A percentile compares a stretch with the other conserved stretches of the same genome.
phyloP scores from a whole-genome alignment of 2,888 invertebrate genomes.

The Diarsia rubi region DNA sequence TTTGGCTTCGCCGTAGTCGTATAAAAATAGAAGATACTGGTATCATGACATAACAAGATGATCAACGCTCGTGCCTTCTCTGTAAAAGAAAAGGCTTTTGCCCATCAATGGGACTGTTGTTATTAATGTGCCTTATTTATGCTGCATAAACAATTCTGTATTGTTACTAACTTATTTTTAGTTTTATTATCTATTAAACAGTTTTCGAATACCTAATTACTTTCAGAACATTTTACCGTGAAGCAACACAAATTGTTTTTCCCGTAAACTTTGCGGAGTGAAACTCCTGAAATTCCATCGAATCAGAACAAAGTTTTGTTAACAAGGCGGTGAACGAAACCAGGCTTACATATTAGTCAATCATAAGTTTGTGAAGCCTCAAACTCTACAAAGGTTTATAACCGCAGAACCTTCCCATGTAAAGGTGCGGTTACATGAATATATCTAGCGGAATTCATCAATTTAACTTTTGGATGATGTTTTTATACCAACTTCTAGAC shows the following conservation, averaged over 20 bases:
- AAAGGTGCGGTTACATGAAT: neutral
- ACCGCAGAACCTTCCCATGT: neutral
- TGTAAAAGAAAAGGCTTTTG: neutral
- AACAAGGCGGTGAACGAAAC: slow-evolving; percentile 29
- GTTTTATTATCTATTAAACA: neutral
- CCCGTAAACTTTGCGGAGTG: neutral
- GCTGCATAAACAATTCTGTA: neutral
- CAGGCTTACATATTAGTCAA: slow-evolving; percentile 48
- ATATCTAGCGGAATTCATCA: neutral
- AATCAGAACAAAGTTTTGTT: slow-evolving; percentile 48
- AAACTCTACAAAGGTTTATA: slow-evolving; percentile 36
- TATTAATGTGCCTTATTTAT: neutral
- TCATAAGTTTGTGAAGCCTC: slow-evolving; percentile 55
- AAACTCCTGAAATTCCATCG: slow-evolving; percentile 8
- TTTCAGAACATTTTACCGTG: neutral
- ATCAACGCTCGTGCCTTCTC: neutral
- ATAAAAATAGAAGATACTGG: too few relatives aligned
- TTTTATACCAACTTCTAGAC: neutral
- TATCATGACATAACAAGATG: too few relatives aligned
- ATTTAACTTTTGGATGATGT: neutral
- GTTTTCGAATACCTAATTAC: neutral
- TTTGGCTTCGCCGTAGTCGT: too few relatives aligned
- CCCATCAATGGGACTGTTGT: neutral
- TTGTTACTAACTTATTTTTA: neutral
- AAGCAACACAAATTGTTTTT: slow-evolving; percentile 21